These are phyloP conservation scores for Didymodactylos carnosus DNA, from an alignment of 2,888 invertebrate genomes.

Conservation along the genomic window DNA sequence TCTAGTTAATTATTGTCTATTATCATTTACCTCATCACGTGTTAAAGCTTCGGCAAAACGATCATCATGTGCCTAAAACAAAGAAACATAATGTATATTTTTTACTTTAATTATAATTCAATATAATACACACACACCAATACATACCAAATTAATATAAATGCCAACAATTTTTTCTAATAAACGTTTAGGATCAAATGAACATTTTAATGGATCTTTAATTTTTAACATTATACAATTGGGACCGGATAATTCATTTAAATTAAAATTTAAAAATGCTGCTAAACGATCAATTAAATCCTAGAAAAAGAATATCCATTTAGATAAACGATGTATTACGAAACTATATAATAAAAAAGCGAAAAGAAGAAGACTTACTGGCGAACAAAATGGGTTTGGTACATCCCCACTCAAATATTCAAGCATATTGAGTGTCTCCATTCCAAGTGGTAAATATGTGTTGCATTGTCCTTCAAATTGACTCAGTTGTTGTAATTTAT, in stretches of 20 bases:
- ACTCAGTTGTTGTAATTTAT: slow-evolving; percentile 31
- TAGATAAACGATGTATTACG: not conserved
- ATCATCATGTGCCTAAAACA: slow-evolving; percentile 13
- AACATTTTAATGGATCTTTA: slow-evolving; percentile 73
- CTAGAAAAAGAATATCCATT: slow-evolving; percentile 19
- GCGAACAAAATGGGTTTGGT: slow-evolving; percentile 73
- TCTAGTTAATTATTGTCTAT: not conserved
- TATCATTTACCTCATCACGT: slow-evolving; percentile 60
- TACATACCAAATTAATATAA: slow-evolving; percentile 64
- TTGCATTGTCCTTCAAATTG: slow-evolving; percentile 35
- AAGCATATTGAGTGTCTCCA: slow-evolving; percentile 93
- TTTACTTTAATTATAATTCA: not conserved
- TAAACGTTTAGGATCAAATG: slow-evolving; percentile 81
- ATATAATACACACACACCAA: not conserved
- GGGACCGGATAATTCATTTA: slow-evolving; percentile 81
- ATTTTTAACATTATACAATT: slow-evolving; percentile 80
- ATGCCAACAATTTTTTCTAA: slow-evolving; percentile 80
- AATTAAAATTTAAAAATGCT: slow-evolving; percentile 92
- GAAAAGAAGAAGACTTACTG: slow-evolving; percentile 36
- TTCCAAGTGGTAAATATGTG: slow-evolving; percentile 69
- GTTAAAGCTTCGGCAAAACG: slow-evolving; percentile 51
- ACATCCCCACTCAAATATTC: slow-evolving; percentile 77
- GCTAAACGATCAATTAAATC: slow-evolving; percentile 80
- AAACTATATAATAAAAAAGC: not conserved
- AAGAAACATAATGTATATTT: not conserved